Evolutionary conservation across 1,140 invertebrate species (phyloP), one percentile per base, ranked within the genome.

Genomic region (Sitophilus oryzae): DNA sequence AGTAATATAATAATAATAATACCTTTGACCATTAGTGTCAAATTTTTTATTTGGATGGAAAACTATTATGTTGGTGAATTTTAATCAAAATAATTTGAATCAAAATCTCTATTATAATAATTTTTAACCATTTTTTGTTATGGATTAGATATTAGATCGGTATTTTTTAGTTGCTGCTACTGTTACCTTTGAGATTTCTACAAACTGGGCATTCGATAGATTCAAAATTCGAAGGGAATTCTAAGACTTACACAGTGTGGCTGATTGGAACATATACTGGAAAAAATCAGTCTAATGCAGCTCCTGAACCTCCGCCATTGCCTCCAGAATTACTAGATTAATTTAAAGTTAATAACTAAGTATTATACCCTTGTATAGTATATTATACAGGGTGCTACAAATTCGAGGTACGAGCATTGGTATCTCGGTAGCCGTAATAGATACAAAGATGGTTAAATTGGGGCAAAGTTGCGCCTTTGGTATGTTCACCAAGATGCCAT

Each of bases 161-260:
- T n/a, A 30, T 30, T 11, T 54, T 67, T 21, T 38, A 67, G 62
- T 35, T 49, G 10, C 22, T 62, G 0, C 19, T 53, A 8, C n/a
- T 60, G 10, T 49, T 61, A 37, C 38, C 47, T 14, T 49, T 61
- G 15, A 56, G 66, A 51, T 66, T 67, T 47, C 40, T 67, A 30
- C 66, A 67, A 60, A 67, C 64, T 0, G 66, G 53, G 20, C 64
- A 66, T 52, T 63, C 51, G 30, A 53, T 53, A 15, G 52, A 59
- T 11, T 20, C 5, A 6, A 53, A 51, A 49, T 67, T 65, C 25
- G 49, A 54, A 9, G 59, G 59, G 3, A 44, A 53, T n/a, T 48
- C 30, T 1, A 56, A 56, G 19, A 36, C 36, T 8, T 67, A 67
- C 38, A 63, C 62, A 6, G 59, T 65, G 1, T 67, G 64, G 66